Evolutionary conservation across 2,797 vertebrate species (phyloP).

Genomic region (Aphelocoma californica): DNA sequence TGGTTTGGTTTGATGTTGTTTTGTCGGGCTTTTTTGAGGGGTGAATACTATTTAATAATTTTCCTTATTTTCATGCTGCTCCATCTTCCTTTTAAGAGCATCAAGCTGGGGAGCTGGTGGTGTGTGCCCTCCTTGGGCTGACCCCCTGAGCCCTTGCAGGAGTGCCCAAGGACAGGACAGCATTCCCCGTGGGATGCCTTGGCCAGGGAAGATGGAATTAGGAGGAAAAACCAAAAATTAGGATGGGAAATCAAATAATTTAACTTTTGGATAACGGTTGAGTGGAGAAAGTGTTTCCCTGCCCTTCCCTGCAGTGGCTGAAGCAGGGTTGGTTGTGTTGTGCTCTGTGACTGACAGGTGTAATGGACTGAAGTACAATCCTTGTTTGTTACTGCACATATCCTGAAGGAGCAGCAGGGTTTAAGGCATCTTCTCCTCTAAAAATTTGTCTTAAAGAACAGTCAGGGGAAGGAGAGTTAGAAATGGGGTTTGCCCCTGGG

Average conservation of each 20-base stretch:
- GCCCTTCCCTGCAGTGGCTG: background rate
- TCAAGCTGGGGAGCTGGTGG: background rate
- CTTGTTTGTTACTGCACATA: background rate
- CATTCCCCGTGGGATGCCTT: background rate
- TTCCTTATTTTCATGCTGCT: background rate
- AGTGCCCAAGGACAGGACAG: background rate
- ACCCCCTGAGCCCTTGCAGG: background rate
- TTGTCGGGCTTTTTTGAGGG: background rate
- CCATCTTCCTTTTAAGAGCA: background rate
- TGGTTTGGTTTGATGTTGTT: background rate
- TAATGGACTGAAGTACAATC: background rate
- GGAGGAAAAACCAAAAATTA: background rate
- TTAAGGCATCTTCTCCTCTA: background rate
- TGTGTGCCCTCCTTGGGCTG: background rate
- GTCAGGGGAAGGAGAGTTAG: background rate
- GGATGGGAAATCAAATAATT: background rate
- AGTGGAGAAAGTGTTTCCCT: background rate
- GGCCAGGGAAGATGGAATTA: background rate
- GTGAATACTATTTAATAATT: no score
- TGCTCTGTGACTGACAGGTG: background rate
- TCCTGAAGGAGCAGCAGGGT: background rate
- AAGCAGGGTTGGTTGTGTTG: background rate
- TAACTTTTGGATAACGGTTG: background rate
- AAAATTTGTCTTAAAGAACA: background rate
- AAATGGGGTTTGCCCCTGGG: background rate